Percentiles rank a stretch among this genome's conserved stretches.
These are phyloP conservation scores for Troides aeacus DNA, from an alignment of 2,888 invertebrate genomes.

Conservation along the genomic window DNA sequence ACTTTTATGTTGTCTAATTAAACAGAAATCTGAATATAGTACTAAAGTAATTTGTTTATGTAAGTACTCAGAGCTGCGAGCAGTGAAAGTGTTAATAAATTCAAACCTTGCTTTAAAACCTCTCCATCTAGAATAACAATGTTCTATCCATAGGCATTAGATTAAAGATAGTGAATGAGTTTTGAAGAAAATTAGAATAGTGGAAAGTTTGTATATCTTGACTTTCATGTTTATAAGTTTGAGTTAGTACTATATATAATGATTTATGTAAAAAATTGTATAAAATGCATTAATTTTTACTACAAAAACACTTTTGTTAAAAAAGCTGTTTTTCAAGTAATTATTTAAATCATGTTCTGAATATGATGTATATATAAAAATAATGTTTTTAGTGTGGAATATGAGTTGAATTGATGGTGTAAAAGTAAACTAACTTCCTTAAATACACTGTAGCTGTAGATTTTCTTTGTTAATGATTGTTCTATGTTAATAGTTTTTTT, in stretches of 20 bases:
- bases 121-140: conserved; percentile 34
- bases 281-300: background rate
- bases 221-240: background rate
- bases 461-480: no score
- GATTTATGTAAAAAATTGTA: background rate
- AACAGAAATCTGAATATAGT: conserved; percentile 11
- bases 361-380: no score
- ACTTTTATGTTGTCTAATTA: background rate
- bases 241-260: background rate
- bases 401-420: no score
- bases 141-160: background rate
- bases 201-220: background rate
- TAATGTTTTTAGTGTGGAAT: no score
- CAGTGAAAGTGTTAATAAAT: conserved; percentile 49
- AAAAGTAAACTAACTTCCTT: no score
- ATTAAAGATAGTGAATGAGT: conserved; percentile 7
- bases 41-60: conserved; percentile 39
- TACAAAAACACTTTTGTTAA: no score
- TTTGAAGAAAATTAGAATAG: background rate
- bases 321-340: no score
- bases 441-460: no score
- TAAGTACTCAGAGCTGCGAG: conserved; percentile 35
- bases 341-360: no score
- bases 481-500: no score
- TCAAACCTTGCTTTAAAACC: conserved; percentile 36